phyloP scores from a whole-genome alignment of 2,797 vertebrate genomes.

The Brachyrhaphis roseni region DNA sequence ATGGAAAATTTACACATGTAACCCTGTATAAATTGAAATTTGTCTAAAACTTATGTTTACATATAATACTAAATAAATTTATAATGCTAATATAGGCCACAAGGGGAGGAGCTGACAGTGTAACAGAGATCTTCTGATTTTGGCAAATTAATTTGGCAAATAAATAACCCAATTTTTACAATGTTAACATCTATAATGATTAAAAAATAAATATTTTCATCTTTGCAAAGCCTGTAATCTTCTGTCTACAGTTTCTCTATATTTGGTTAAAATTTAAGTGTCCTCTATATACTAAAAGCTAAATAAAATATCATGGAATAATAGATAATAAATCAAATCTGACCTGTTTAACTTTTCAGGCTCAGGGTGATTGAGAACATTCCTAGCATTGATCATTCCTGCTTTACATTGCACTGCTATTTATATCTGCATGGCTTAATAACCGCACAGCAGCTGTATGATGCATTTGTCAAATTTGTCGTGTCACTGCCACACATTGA shows the following conservation, averaged over 20 bases:
- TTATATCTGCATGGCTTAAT: constrained; percentile 7
- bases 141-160: too few relatives aligned
- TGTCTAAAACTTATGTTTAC: too few relatives aligned
- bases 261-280: background rate
- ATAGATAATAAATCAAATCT: background rate
- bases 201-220: background rate
- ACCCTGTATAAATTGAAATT: too few relatives aligned
- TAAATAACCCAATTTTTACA: too few relatives aligned
- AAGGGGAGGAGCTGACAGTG: too few relatives aligned
- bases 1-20: too few relatives aligned
- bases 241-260: background rate
- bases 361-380: background rate
- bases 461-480: constrained; percentile 53
- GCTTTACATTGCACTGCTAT: background rate
- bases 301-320: background rate
- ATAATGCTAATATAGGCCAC: too few relatives aligned
- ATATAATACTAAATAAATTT: too few relatives aligned
- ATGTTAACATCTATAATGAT: too few relatives aligned
- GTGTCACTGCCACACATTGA: constrained; percentile 63
- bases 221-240: background rate
- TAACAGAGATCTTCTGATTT: too few relatives aligned
- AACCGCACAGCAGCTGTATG: constrained; percentile 29
- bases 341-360: background rate
- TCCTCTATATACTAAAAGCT: background rate
- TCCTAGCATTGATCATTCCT: background rate